Evolutionary conservation across 2,113 vertebrate genomes (phyloP), one percentile per base, ranked within the genome.

Genomic region (Petaurus breviceps): DNA sequence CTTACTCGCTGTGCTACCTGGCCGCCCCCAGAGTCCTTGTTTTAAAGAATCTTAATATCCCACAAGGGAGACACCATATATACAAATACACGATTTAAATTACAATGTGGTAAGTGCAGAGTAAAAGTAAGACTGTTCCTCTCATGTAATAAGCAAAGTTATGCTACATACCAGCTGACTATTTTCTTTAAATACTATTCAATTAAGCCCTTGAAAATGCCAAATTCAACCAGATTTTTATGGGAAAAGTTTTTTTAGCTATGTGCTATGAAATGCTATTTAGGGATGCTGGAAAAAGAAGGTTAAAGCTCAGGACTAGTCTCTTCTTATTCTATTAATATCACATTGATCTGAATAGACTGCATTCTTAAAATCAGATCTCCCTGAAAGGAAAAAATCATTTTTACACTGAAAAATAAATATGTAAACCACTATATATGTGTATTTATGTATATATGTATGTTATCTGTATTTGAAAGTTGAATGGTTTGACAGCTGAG

Each of bases 181-280:
- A 43, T 46, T 43, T 26, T 55, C 54, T 55, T 55, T 26, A 46
- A 43, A 23, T 90, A 14, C 24, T 24, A 23, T 90, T 90, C 89
- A 6, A 49, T 47, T 49, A 49, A 90, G 24, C 37, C 22, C 89
- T 49, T 37, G 19, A 90, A 24, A 26, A 91, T 22, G 26, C 53
- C 37, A 94, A 46, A 8, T 92, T 57, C 57, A 68, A 91, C 10
- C 23, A 90, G 43, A 90, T 51, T 94, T 90, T 37, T 12, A 91
- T 16, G 95, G 92, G 93, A 95, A 94, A 0, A 89, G 61, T 31
- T 93, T 95, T 95, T 96, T 43, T 52, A 61, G 22, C 57, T 90
- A 94, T 10, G 14, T 43, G 3, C 92, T 2, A 24, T 89, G 37
- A 96, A 10, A 68, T 51, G 68, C 50, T 94, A 91, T n/a, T 93